Evolutionary conservation across 2,888 invertebrate species (phyloP).

Genomic region (Ochropacha duplaris): DNA sequence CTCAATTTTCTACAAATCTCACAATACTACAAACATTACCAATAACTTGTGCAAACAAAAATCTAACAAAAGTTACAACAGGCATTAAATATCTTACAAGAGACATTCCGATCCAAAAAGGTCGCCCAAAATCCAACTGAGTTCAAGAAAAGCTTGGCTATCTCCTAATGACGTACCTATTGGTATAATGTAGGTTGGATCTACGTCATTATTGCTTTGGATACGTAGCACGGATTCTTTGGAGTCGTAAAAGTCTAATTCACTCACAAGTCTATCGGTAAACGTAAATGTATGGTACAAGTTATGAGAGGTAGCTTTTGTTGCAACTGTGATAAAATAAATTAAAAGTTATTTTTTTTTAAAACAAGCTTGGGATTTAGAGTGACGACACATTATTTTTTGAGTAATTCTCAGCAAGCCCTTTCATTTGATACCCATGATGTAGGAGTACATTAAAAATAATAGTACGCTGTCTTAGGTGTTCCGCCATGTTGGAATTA

Average conservation of each 20-base stretch:
- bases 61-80: neutral
- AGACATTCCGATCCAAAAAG: neutral
- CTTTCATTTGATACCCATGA: too few species aligned
- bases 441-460: too few species aligned
- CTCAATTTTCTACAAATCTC: too few species aligned
- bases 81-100: neutral
- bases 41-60: neutral
- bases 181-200: constrained; percentile 14
- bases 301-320: constrained; percentile 18
- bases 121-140: neutral
- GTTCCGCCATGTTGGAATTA: too few species aligned
- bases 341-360: too few species aligned
- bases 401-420: too few species aligned
- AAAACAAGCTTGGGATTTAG: too few species aligned
- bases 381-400: too few species aligned
- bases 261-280: constrained; percentile 56
- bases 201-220: constrained; percentile 30
- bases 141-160: neutral
- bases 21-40: too few species aligned
- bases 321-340: constrained; percentile 8
- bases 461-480: too few species aligned
- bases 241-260: constrained; percentile 65
- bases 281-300: constrained; percentile 37
- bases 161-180: constrained; percentile 3
- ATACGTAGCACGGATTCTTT: constrained; percentile 39